Evolutionary conservation across 2,888 invertebrate genomes (phyloP).

Genomic region (Phortica okadai): DNA sequence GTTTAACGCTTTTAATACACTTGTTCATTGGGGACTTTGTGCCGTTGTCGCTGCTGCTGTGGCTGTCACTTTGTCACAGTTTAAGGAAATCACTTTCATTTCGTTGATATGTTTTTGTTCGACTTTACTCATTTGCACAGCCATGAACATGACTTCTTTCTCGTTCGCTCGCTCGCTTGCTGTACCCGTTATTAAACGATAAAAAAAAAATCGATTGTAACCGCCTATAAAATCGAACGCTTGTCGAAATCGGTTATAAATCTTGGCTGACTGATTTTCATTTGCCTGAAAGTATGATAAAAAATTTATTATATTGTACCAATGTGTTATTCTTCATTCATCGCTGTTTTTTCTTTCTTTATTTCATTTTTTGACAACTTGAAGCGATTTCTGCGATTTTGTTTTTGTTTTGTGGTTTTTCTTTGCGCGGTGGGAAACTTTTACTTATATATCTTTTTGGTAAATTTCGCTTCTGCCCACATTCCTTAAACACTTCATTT

Average conservation of each 20-base stretch:
- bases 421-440: not conserved
- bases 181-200: conserved; percentile 1
- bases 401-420: not conserved
- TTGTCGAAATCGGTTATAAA: conserved; percentile 8
- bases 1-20: conserved; percentile 26
- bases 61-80: conserved; percentile 41
- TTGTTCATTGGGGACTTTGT: conserved; percentile 23
- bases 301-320: conserved; percentile 33
- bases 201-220: conserved; percentile 56
- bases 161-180: not conserved
- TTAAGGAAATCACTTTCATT: conserved; percentile 58
- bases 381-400: not conserved
- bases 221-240: conserved; percentile 51
- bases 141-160: not conserved
- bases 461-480: not conserved
- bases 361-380: not conserved
- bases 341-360: not conserved
- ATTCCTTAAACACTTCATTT: not conserved
- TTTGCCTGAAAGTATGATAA: conserved; percentile 56
- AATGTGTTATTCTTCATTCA: not conserved
- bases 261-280: conserved; percentile 36
- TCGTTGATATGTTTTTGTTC: conserved; percentile 26
- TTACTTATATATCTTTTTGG: not conserved
- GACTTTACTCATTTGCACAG: not conserved
- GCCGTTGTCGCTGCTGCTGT: conserved; percentile 32